Evolutionary conservation across 2,888 invertebrate genomes (phyloP), one percentile per base, ranked within the genome.

Genomic region (Asteroscopus sphinx): DNA sequence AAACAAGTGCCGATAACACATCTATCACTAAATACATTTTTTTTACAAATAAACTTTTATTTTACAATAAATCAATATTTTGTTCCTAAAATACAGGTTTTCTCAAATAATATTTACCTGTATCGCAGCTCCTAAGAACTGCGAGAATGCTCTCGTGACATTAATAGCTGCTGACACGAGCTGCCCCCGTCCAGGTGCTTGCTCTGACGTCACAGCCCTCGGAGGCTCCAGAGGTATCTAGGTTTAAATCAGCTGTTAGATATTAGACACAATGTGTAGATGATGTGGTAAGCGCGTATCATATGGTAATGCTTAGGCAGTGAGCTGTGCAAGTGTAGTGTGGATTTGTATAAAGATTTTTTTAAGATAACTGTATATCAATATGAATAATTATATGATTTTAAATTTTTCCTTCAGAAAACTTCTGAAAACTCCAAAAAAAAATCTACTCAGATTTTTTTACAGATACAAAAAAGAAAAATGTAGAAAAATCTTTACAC

Each of bases 61-160:
- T n/a, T n/a, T n/a, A n/a, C n/a, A n/a, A n/a, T n/a, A n/a, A n/a
- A n/a, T n/a, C n/a, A n/a, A n/a, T n/a, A n/a, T n/a, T n/a, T n/a
- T n/a, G n/a, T n/a, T n/a, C n/a, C n/a, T n/a, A n/a, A n/a, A n/a
- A n/a, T n/a, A 21, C 2, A 21, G 17, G 17, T 21, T 21, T 21
- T 21, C 4, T 21, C n/a, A n/a, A 15, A 41, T 5, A 17, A 15
- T n/a, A 48, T 49, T 73, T 81, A 97, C 97, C 96, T 97, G 96
- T 80, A 97, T 95, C 52, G 97, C 97, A 79, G 96, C 96, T 76
- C 97, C 97, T 78, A 97, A 94, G 89, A 97, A 97, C 87, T 96
- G 96, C 60, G 97, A 96, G 85, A 97, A 96, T 1, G 96, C 96
- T 86, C 96, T 95, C 25, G 97, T 97, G 62, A 97, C 96, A 77